A percentile compares a stretch with the other conserved stretches of the same genome.
phyloP scores from a whole-genome alignment of 2,797 vertebrate genomes.

The Periparus ater region DNA sequence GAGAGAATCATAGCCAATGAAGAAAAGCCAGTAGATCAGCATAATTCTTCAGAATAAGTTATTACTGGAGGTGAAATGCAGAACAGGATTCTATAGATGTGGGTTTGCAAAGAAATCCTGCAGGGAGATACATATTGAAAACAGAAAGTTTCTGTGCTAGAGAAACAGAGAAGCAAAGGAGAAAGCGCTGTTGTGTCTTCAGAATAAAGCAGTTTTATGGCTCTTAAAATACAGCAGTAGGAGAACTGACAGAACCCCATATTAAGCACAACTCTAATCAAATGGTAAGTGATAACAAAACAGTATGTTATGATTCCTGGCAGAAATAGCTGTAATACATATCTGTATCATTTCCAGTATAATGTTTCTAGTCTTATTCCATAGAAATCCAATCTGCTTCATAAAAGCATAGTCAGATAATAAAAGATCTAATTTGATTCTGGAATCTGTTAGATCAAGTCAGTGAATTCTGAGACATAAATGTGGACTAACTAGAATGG shows the following conservation, averaged over 20 bases:
- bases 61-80: not conserved
- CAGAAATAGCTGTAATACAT: not conserved
- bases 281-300: not conserved
- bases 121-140: not conserved
- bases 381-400: not conserved
- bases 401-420: not conserved
- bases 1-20: not conserved
- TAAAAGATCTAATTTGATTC: not conserved
- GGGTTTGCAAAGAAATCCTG: not conserved
- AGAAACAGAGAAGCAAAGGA: not conserved
- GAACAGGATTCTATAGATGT: not conserved
- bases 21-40: not conserved
- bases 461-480: not conserved
- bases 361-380: not conserved
- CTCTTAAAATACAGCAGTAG: not conserved
- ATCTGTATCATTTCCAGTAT: not conserved
- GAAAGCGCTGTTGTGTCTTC: not conserved
- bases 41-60: not conserved
- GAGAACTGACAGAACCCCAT: not conserved
- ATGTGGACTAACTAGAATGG: not conserved
- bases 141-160: not conserved
- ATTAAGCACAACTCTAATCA: not conserved
- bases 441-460: not conserved
- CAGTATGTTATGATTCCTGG: not conserved
- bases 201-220: not conserved